Evolutionary conservation across 2,113 vertebrate genomes (phyloP).

Genomic region (Menura novaehollandiae): DNA sequence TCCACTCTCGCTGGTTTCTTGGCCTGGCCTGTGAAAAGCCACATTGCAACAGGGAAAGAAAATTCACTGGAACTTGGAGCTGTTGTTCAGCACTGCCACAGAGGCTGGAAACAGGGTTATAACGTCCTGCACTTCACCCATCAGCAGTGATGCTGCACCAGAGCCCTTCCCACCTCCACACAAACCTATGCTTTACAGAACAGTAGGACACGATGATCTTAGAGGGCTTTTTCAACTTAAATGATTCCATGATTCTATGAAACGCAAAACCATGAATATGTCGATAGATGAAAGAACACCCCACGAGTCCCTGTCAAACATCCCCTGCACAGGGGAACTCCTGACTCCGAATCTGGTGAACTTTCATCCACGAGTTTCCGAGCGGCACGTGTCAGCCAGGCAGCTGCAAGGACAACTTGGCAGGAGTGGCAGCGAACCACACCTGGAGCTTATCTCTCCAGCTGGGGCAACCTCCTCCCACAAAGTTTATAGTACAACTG

Average conservation of each 20-base stretch:
- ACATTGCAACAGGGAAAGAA: neutral
- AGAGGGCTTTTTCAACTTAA: neutral
- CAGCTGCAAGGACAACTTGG: neutral
- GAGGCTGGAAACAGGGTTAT: neutral
- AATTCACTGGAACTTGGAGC: neutral
- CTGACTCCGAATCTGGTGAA: neutral
- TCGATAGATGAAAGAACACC: neutral
- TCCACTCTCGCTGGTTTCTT: neutral
- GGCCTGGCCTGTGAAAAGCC: neutral
- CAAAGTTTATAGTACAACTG: neutral
- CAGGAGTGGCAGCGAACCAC: neutral
- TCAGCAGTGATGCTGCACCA: neutral
- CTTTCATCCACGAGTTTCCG: neutral
- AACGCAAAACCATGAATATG: neutral
- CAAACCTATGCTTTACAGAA: neutral
- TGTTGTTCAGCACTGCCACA: neutral
- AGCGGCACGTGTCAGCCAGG: neutral
- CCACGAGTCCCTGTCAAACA: rapidly evolving
- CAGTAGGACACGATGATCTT: neutral
- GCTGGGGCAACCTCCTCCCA: constrained; percentile 19
- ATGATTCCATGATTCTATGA: neutral
- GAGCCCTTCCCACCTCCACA: neutral
- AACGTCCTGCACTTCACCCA: rapidly evolving
- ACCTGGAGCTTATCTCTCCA: neutral
- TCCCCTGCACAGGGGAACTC: neutral